Evolutionary conservation across 2,888 invertebrate genomes (phyloP), one percentile per base, ranked within the genome.

Genomic region (Pachydiplax longipennis): DNA sequence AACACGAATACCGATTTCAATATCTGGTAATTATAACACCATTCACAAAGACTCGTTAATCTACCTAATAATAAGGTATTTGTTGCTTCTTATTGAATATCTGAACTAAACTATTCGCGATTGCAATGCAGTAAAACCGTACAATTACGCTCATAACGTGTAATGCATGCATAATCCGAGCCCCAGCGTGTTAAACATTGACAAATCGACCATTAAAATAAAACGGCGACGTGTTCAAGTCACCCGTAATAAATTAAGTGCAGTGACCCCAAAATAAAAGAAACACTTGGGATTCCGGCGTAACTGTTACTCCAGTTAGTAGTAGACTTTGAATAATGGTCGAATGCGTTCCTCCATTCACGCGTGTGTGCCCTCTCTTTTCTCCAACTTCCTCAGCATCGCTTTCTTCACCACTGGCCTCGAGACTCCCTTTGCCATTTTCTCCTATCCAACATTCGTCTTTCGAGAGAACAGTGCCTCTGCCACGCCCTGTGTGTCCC

Each of bases 271-370:
- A 73, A 31, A 73, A 73, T 73, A 73, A 73, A 73, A 73, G 73
- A 25, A 31, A 31, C 73, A 31, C 73, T 25, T 73, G 3, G 73
- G 31, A 73, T 73, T 73, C 73, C 73, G 73, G 3, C 73, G 31
- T 73, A 73, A 73, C 73, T 73, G 73, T 73, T 73, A 73, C 73
- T 73, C 73, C 73, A 73, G 73, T 73, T 73, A 73, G 73, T 73
- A 73, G 73, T 13, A 73, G 73, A 73, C 73, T 73, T 73, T 73
- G 73, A 73, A 73, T 31, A 73, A 73, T 73, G 73, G 73, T 73
- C 73, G 73, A 73, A 73, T 73, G 73, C 31, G 73, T 31, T 31
- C 73, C 31, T 73, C 73, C 73, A 73, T 73, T 73, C 73, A 73
- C 73, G 73, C 73, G 25, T 73, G 13, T 73, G 31, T 31, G 53